Evolutionary conservation across 1,140 invertebrate species (phyloP).

Genomic region (Trachymyrmex cornetzi): DNA sequence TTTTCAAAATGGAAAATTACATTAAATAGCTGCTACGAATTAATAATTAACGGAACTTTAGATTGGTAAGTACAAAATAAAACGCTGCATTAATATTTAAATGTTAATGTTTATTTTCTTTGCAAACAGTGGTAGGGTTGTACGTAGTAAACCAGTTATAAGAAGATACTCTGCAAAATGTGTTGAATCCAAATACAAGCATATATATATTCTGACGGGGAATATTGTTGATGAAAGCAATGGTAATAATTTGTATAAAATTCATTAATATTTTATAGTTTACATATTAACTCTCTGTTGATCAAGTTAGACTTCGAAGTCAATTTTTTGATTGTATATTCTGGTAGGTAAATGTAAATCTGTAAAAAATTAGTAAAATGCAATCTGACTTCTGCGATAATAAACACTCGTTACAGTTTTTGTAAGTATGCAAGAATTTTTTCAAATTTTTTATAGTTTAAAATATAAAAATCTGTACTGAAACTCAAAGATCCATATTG

Average conservation of each 20-base stretch:
- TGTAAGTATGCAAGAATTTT: too few relatives aligned
- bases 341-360: too few relatives aligned
- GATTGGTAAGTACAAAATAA: conserved; percentile 68
- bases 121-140: conserved; percentile 74
- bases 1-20: conserved; percentile 79
- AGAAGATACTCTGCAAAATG: conserved; percentile 70
- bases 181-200: conserved; percentile 78
- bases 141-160: conserved; percentile 80
- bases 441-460: too few relatives aligned
- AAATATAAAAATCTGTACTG: too few relatives aligned
- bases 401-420: too few relatives aligned
- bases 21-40: conserved; percentile 74
- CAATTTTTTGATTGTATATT: too few relatives aligned
- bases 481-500: too few relatives aligned
- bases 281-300: neutral
- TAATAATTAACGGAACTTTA: conserved; percentile 81
- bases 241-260: conserved; percentile 71
- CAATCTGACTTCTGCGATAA: too few relatives aligned
- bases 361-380: too few relatives aligned
- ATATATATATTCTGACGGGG: conserved; percentile 79
- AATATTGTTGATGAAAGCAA: conserved; percentile 77
- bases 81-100: neutral
- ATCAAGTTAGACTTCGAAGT: too few relatives aligned
- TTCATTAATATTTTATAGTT: conserved; percentile 12
- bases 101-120: conserved; percentile 23